A percentile compares a stretch with the other conserved stretches of the same genome.
These are phyloP conservation scores for Apus apus DNA, from an alignment of 2,113 vertebrate species.

Conservation along the genomic window DNA sequence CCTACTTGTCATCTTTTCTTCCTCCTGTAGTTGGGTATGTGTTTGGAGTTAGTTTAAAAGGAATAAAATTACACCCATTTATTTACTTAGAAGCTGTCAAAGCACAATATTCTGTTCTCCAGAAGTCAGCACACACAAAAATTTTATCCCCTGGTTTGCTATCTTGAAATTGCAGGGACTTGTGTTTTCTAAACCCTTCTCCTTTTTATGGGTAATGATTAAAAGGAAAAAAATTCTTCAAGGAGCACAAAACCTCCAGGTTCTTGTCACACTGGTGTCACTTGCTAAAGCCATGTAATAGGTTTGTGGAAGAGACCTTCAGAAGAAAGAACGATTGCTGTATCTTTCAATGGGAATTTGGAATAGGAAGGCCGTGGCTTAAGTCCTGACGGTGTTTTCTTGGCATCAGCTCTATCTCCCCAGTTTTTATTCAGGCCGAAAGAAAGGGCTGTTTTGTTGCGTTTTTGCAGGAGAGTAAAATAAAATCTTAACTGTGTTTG, in stretches of 20 bases:
- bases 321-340: not conserved
- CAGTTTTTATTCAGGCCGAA: not conserved
- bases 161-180: constrained; percentile 26
- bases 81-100: constrained; percentile 49
- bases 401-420: constrained; percentile 7
- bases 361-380: not conserved
- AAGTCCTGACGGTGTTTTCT: not conserved
- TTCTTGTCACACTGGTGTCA: constrained; percentile 5
- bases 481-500: constrained; percentile 52
- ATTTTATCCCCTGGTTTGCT: constrained; percentile 8
- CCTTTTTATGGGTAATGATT: constrained; percentile 18
- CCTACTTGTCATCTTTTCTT: constrained; percentile 21
- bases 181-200: not conserved
- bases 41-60: constrained; percentile 45
- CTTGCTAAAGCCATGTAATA: not conserved
- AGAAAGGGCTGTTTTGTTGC: constrained; percentile 27
- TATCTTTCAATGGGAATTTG: not conserved
- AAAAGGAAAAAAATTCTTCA: constrained; percentile 10
- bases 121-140: not conserved
- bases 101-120: not conserved
- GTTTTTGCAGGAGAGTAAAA: constrained; percentile 32
- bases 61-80: constrained; percentile 55
- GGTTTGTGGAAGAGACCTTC: constrained; percentile 8
- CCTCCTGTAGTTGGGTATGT: not conserved
- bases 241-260: not conserved